phyloP scores from a whole-genome alignment of 2,797 vertebrate species.

The Sarcophilus harrisii region DNA sequence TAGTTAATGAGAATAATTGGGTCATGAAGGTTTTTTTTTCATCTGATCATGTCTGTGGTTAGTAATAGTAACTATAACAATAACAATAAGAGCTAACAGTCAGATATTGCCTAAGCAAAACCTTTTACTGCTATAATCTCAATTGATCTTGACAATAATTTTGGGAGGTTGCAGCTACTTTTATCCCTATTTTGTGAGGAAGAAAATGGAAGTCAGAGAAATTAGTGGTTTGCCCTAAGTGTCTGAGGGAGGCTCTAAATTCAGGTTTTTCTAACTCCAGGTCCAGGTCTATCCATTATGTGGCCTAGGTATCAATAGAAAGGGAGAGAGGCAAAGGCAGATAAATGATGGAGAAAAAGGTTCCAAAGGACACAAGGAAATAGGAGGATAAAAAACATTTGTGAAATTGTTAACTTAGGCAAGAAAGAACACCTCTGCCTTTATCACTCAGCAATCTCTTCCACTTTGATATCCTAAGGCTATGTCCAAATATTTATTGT shows the following conservation, averaged over 20 bases:
- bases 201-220: neutral
- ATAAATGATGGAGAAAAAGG: neutral
- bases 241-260: neutral
- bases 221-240: neutral
- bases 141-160: neutral
- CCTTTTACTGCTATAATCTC: neutral
- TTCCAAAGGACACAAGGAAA: neutral
- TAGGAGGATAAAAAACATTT: neutral
- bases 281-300: neutral
- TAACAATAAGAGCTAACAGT: neutral
- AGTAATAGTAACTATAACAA: neutral
- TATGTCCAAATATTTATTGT: neutral
- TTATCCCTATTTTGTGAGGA: neutral
- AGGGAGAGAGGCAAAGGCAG: neutral
- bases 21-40: neutral
- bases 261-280: neutral
- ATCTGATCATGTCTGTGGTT: neutral
- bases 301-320: neutral
- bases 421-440: neutral
- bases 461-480: neutral
- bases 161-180: neutral
- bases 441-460: neutral
- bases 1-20: neutral
- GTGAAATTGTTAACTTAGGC: neutral
- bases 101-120: neutral